Conservation (phyloP, 2,888 invertebrate species). For the Fabriciana adippe region DNA sequence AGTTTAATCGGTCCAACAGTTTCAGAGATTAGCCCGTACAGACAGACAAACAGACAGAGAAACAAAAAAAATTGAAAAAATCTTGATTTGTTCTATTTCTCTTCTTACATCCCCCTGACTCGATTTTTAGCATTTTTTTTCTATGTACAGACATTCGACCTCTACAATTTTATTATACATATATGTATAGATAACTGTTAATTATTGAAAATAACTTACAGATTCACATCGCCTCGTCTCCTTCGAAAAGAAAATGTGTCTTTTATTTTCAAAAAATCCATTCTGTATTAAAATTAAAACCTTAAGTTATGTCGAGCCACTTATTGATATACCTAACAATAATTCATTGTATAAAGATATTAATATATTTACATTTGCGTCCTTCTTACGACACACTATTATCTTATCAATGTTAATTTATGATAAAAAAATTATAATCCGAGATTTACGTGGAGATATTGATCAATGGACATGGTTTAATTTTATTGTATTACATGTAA, state of each 20-base stretch:
- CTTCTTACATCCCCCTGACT: no score
- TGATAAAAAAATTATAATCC: constrained; percentile 36
- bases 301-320: constrained; percentile 1
- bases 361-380: constrained; percentile 13
- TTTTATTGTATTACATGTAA: neutral
- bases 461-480: neutral
- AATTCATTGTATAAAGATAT: constrained; percentile 20
- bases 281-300: constrained; percentile 2
- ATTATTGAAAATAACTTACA: constrained; percentile 24
- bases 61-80: no score
- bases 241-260: constrained; percentile 17
- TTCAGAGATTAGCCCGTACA: no score
- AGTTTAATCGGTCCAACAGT: no score
- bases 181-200: no score
- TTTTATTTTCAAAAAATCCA: constrained; percentile 25
- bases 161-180: no score
- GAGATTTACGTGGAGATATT: constrained; percentile 28
- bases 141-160: no score
- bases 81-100: no score
- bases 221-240: constrained; percentile 6
- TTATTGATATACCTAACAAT: constrained; percentile 8
- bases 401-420: constrained; percentile 34
- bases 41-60: no score
- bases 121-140: no score
- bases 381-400: constrained; percentile 19